Base-by-base conservation (phyloP, 1,140 invertebrate genomes). In the Bathynomus jamesi region DNA sequence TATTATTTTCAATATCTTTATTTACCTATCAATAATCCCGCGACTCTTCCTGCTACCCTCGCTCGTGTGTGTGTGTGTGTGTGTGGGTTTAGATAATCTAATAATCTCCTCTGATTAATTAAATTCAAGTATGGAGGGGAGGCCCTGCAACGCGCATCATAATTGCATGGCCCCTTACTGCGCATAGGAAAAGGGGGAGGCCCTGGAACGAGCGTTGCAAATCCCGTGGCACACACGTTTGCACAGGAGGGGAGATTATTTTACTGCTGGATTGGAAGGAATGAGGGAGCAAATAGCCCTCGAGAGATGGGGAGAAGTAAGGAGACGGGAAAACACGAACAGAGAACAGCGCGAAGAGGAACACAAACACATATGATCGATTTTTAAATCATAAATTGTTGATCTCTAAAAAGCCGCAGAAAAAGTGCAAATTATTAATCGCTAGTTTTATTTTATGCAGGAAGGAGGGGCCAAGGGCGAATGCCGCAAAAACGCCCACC, bases 231-330 rank as follows among this genome's bases (percentile, higher is more conserved):
- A 63, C 64, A 31, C 72, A 66, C 68, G 67, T 72, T 67, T 65
- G 31, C 40, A 62, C 53, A 28, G 67, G 31, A 65, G 67, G 46
- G 64, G 70, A 68, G 69, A 70, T 74, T 70, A 63, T 62, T 69
- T 69, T 74, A 70, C 67, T 66, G 69, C 65, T n/a, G 29, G 63
- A 68, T 29, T 32, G 66, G 27, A 30, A 70, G 27, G 68, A 25
- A 30, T 53, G 40, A 63, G 40, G 72, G 46, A 31, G 27, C 8
- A 32, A 73, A 74, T 70, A 70, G 72, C 63, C 67, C 72, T 70
- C 68, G 28, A 61, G 71, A 68, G 68, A 67, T 69, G 21, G 61
- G 63, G 28, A 31, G 71, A 62, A 53, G 30, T 29, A 27, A 46
- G 28, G 21, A 53, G 61, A 31, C 21, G 5, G 29, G 28, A 46